Evolutionary conservation across 1,140 invertebrate species (phyloP).

Genomic region (Oncopodura yosiiana): DNA sequence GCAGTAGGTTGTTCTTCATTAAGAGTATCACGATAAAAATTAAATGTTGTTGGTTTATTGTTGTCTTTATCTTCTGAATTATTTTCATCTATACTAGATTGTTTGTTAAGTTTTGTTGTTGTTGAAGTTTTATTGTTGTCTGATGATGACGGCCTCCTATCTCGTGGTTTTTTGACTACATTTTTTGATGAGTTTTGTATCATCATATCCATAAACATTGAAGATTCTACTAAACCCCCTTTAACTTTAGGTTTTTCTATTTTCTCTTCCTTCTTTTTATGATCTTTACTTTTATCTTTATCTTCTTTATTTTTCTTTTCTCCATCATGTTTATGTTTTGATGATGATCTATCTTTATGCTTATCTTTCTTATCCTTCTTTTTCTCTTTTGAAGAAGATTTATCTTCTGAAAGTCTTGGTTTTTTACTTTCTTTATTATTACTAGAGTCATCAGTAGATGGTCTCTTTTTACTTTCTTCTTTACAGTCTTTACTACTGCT

Average conservation of each 20-base stretch:
- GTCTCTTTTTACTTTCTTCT: neutral
- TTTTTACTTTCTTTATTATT: conserved; percentile 8
- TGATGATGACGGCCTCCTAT: conserved; percentile 23
- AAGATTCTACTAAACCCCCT: neutral
- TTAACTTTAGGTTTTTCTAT: conserved; percentile 35
- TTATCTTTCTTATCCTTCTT: conserved; percentile 14
- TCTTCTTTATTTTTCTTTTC: conserved; percentile 5
- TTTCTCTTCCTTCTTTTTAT: conserved; percentile 35
- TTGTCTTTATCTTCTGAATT: conserved; percentile 41
- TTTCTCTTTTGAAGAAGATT: conserved; percentile 15
- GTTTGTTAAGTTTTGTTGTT: conserved; percentile 29
- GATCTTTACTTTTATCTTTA: conserved; percentile 20
- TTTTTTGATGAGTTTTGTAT: conserved; percentile 15
- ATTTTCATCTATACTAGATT: conserved; percentile 36
- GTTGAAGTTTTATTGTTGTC: conserved; percentile 23
- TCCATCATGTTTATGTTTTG: conserved; percentile 27
- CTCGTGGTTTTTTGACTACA: conserved; percentile 26
- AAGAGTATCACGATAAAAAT: conserved; percentile 87
- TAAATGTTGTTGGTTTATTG: conserved; percentile 36
- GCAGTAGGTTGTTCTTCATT: conserved; percentile 48
- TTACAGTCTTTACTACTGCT: neutral
- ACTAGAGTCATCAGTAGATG: neutral
- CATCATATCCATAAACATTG: neutral
- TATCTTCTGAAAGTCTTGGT: conserved; percentile 17
- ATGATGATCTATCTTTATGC: too few relatives aligned